Base-by-base conservation (phyloP, 1,140 invertebrate genomes). In the Drosophila tropicalis region DNA sequence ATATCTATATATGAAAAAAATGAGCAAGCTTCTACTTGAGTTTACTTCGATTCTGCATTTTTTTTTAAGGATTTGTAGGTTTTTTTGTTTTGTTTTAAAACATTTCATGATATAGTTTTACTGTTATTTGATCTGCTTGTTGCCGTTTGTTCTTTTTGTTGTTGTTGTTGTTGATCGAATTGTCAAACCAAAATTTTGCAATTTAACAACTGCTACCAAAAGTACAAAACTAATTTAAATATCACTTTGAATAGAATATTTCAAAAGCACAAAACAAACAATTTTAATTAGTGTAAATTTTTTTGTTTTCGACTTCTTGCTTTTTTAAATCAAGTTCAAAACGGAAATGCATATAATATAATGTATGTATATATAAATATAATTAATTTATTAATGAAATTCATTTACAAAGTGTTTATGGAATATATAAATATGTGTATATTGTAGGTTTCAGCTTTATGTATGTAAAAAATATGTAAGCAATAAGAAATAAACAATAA, bases 21-120 rank as follows among this genome's bases (percentile, higher is more conserved):
- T 87, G 70, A 68, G 76, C 83, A 86, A 86, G 84, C 83, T 86
- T 64, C 83, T 86, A 86, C 80, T 83, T 76, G 67, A 72, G 83
- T 51, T 51, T 51, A 22, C 44, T 51, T 51, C 29, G 5, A 29
- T 29, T 29, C 29, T 6, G 29, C 5, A 29, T n/a, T 22, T 51
- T 22, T 19, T 51, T 34, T 36, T 36, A 10, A 4, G 25, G 25
- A 36, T 36, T 36, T 80, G 4, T 5, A 29, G 79, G 63, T 71
- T 60, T 76, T 56, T 44, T 29, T 29, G 5, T 1, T 5, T 29
- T 29, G 29, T 29, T 36, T 61, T 61, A 83, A 89, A 86, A 87
- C 66, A 83, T 79, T 83, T 85, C 82, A 87, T 79, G 74, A 62
- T 17, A 58, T 58, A 17, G 6, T 19, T 58, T 36, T 12, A 22